phyloP scores from a whole-genome alignment of 1,140 invertebrate species.

The Tetramorium simillimum region DNA sequence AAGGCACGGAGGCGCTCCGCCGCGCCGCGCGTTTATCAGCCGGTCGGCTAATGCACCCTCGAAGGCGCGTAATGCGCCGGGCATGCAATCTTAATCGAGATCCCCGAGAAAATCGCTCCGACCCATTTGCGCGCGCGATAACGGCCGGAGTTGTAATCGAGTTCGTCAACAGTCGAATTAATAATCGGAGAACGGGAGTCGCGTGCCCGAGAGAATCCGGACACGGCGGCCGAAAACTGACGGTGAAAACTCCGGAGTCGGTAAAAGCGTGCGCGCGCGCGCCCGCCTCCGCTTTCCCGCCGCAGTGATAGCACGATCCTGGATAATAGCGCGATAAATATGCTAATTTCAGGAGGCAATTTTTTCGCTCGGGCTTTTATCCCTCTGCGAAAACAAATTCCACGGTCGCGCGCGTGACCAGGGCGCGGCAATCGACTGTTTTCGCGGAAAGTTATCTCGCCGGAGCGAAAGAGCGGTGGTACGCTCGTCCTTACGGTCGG shows the following conservation, averaged over 20 bases:
- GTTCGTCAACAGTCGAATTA: conserved; percentile 60
- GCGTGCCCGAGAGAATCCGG: conserved; percentile 2
- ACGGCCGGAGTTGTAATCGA: conserved; percentile 53
- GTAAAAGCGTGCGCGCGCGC: not conserved
- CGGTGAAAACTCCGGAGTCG: conserved; percentile 33
- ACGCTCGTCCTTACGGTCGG: not conserved
- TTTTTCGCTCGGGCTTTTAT: conserved; percentile 51
- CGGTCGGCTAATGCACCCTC: conserved; percentile 12
- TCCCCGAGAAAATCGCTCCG: conserved; percentile 43
- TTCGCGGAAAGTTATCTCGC: conserved; percentile 27
- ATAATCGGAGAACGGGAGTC: conserved; percentile 34
- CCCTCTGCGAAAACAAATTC: conserved; percentile 40
- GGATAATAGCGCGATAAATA: conserved; percentile 66
- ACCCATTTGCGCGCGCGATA: conserved; percentile 28
- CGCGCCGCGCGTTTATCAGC: conserved; percentile 42
- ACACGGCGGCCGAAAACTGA: conserved; percentile 21
- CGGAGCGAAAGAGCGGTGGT: not conserved
- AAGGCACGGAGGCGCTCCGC: not conserved
- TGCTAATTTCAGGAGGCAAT: conserved; percentile 69
- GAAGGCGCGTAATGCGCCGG: not conserved
- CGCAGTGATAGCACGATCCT: conserved; percentile 45
- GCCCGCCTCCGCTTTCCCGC: not conserved
- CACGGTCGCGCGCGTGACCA: conserved; percentile 7
- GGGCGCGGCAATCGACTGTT: conserved; percentile 15
- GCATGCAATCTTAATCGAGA: conserved; percentile 36